Evolutionary conservation across 2,797 vertebrate genomes (phyloP).

Genomic region (Borostomias antarcticus): DNA sequence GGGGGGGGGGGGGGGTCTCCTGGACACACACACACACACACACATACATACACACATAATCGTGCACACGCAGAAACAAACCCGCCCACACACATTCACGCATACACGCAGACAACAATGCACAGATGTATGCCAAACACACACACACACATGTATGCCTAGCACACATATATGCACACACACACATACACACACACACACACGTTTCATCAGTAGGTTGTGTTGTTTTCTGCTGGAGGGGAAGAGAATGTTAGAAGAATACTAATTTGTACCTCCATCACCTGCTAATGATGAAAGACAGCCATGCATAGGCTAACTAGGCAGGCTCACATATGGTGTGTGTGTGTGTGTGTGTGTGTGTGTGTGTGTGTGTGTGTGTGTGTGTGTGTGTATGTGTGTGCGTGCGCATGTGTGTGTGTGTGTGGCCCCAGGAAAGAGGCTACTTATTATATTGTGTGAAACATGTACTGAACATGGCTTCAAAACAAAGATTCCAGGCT

Average conservation of each 20-base stretch:
- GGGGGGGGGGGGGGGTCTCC: too few relatives aligned
- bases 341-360: not conserved
- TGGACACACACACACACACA: constrained; percentile 29
- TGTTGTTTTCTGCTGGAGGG: constrained; percentile 31
- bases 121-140: too few relatives aligned
- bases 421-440: constrained; percentile 3
- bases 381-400: not conserved
- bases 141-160: too few relatives aligned
- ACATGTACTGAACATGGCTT: not conserved
- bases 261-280: constrained; percentile 41
- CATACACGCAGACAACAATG: too few relatives aligned
- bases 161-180: too few relatives aligned
- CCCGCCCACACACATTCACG: too few relatives aligned
- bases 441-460: not conserved
- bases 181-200: too few relatives aligned
- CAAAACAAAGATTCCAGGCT: not conserved
- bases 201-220: not conserved
- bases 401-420: constrained; percentile 2
- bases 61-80: too few relatives aligned
- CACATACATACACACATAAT: constrained; percentile 9
- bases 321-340: constrained; percentile 59
- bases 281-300: constrained; percentile 54
- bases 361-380: not conserved
- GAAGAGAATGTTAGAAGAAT: constrained; percentile 9
- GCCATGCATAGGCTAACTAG: constrained; percentile 51